Conservation (phyloP, 2,113 vertebrate genomes). For the Herpetotheres cachinnans region DNA sequence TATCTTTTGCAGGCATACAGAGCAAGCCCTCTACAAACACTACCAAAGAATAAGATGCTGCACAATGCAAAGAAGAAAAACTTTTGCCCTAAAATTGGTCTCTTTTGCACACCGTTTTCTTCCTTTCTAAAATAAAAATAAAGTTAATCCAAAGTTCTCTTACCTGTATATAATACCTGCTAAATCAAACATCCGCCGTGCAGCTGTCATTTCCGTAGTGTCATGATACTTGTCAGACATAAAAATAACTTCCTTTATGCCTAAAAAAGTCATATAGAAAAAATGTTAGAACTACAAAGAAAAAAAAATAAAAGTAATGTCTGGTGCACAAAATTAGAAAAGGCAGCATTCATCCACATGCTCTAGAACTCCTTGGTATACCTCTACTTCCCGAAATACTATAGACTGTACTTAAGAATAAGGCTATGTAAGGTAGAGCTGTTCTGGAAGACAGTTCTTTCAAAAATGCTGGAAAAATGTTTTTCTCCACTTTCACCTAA, state of each 20-base stretch:
- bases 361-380: neutral
- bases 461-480: neutral
- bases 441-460: neutral
- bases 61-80: neutral
- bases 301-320: neutral
- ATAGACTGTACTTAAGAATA: neutral
- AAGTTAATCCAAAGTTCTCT: constrained; percentile 29
- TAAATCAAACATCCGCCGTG: constrained; percentile 84
- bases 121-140: neutral
- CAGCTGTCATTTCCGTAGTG: constrained; percentile 83
- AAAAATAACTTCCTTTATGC: constrained; percentile 91
- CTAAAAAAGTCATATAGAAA: constrained; percentile 62
- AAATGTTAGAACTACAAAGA: neutral
- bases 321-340: neutral
- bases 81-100: neutral
- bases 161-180: constrained; percentile 83
- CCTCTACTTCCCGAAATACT: neutral
- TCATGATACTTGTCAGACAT: constrained; percentile 95
- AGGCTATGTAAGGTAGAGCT: neutral
- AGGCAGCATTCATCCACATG: neutral
- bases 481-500: neutral
- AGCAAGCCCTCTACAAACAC: neutral
- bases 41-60: neutral
- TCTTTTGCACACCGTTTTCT: neutral
- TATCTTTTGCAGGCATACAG: neutral